Evolutionary conservation across 2,113 vertebrate genomes (phyloP), one percentile per base, ranked within the genome.

Genomic region (Phalacrocorax carbo): DNA sequence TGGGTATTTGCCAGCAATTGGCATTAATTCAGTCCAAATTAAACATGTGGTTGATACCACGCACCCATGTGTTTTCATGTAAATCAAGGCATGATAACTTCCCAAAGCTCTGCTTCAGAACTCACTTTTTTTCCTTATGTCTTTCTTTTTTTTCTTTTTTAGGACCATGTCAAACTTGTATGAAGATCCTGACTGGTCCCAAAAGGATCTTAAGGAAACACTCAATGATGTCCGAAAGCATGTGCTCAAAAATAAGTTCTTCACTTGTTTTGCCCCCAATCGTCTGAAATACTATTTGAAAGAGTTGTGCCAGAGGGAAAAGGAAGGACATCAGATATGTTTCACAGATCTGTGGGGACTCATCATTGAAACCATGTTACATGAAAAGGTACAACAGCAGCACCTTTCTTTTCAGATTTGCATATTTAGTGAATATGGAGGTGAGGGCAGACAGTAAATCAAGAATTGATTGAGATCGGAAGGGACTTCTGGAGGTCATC

Each of bases 161-260:
- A 99, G 99, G 99, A 97, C 98, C 34, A 98, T 99, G 98, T 96
- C 98, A 51, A 96, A 95, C 40, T 94, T 99, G 46, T 99, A 99
- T 88, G 88, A 96, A 94, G 98, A 99, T 46, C 93, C 98, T 51
- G 49, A 98, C 36, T 99, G 99, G 99, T 99, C 99, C 42, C 98
- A 97, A 27, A 97, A 97, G 55, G 97, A 98, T 90, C 95, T 99
- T 36, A 96, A 97, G 46, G 55, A 61, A 49, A 60, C 92, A 32
- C 17, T 98, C 84, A 48, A 68, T 1, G 97, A 98, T 64, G 95
- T 38, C 42, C 94, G 97, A 83, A 98, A 97, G n/a, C 98, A 98
- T 0, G 96, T 95, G 5, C 94, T 98, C 76, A 98, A 98, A 95
- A 98, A 98, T 82, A 96, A 97, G 48, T 51, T 97, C 51, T 79